Percentiles rank a stretch among this genome's conserved stretches.
These are phyloP conservation scores for Strongylocentrotus purpuratus DNA, from an alignment of 35 echinoderm and acorn worm species.

Conservation along the genomic window DNA sequence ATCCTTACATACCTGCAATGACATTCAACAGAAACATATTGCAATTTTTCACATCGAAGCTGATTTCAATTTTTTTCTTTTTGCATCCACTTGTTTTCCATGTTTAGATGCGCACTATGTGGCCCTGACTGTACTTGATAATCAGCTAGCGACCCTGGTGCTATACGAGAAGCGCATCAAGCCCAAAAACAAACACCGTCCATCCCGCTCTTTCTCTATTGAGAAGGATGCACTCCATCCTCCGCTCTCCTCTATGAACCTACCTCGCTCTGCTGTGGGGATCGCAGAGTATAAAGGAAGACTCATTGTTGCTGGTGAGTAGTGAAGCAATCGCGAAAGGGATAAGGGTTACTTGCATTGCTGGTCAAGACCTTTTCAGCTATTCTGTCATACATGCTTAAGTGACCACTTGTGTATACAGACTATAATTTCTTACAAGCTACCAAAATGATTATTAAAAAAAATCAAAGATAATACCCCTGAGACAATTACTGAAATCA, in stretches of 20 bases:
- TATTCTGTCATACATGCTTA: too few relatives aligned
- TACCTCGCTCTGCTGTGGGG: constrained; percentile 80
- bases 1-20: too few relatives aligned
- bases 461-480: too few relatives aligned
- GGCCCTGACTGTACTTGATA: constrained; percentile 66
- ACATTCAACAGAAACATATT: too few relatives aligned
- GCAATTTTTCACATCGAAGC: too few relatives aligned
- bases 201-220: constrained; percentile 72
- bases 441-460: too few relatives aligned
- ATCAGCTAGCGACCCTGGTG: constrained; percentile 63
- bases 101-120: constrained; percentile 75
- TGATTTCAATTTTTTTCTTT: neutral
- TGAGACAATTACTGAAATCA: too few relatives aligned
- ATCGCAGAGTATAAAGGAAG: constrained; percentile 75
- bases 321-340: neutral
- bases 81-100: neutral
- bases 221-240: constrained; percentile 79
- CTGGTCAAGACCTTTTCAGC: too few relatives aligned
- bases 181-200: constrained; percentile 52
- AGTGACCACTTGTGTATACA: too few relatives aligned
- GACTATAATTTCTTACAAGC: too few relatives aligned
- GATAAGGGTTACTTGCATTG: too few relatives aligned
- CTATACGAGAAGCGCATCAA: constrained; percentile 85
- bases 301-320: constrained; percentile 80
- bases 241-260: constrained; percentile 72